A percentile compares a stretch with the other conserved stretches of the same genome.
Evolutionary conservation across 2,888 invertebrate species (phyloP).

Genomic region (Coremacera marginata): DNA sequence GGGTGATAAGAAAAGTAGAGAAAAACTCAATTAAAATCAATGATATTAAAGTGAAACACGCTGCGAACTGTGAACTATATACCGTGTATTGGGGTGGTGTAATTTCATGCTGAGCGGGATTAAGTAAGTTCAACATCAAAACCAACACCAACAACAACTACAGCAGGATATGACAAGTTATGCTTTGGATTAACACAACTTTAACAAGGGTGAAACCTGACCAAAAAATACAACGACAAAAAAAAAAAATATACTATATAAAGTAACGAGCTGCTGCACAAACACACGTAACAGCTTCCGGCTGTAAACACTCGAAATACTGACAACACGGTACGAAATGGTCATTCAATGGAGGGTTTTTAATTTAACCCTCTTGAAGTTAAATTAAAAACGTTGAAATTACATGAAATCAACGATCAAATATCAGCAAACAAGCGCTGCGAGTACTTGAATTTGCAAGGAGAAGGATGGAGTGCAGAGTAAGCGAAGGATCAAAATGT

Average conservation of each 20-base stretch:
- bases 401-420: conserved; percentile 36
- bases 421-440: conserved; percentile 31
- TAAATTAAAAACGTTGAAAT: conserved; percentile 17
- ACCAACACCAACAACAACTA: conserved; percentile 1
- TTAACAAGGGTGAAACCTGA: conserved; percentile 28
- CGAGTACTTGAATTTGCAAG: not conserved
- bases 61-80: not conserved
- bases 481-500: conserved; percentile 15
- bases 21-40: conserved; percentile 38
- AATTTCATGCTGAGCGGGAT: conserved; percentile 3
- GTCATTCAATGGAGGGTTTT: conserved; percentile 29
- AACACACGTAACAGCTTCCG: conserved; percentile 15
- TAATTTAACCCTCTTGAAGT: conserved; percentile 27
- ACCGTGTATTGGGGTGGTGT: not conserved
- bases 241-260: not conserved
- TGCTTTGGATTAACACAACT: not conserved
- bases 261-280: conserved; percentile 3
- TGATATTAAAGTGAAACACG: conserved; percentile 10
- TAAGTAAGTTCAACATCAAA: not conserved
- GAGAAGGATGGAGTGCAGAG: not conserved
- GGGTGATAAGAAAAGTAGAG: not conserved
- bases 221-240: conserved; percentile 3
- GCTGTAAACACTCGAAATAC: conserved; percentile 8
- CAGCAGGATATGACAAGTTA: conserved; percentile 25
- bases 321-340: conserved; percentile 9